Evolutionary conservation across 2,113 vertebrate genomes (phyloP).

Genomic region (Heterotilapia buettikoferi): DNA sequence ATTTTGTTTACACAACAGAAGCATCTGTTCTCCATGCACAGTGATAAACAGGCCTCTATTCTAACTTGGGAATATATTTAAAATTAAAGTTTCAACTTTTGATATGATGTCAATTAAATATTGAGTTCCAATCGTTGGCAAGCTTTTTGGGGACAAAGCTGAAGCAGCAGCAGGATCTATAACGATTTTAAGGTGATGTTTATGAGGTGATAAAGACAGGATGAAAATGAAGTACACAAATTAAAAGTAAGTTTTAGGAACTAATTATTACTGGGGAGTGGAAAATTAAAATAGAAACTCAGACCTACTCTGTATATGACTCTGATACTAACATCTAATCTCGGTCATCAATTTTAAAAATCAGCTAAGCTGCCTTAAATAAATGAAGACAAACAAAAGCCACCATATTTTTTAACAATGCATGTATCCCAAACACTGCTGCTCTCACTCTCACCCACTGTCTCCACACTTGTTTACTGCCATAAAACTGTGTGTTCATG

Average conservation of each 20-base stretch:
- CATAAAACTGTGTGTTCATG: background rate
- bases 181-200: background rate
- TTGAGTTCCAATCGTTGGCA: background rate
- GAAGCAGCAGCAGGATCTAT: background rate
- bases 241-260: background rate
- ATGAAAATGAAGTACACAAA: background rate
- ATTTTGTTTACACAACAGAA: background rate
- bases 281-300: background rate
- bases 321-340: background rate
- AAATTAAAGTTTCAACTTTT: background rate
- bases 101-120: background rate
- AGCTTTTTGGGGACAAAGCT: background rate
- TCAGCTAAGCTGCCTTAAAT: background rate
- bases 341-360: background rate
- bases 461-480: background rate
- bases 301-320: background rate
- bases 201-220: background rate
- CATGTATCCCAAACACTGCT: background rate
- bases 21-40: background rate
- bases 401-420: background rate
- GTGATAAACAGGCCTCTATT: background rate
- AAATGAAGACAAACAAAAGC: background rate
- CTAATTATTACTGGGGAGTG: background rate
- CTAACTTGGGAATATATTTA: background rate
- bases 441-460: conserved; percentile 14